These are phyloP conservation scores for Bhutanitis thaidina DNA, from an alignment of 2,888 invertebrate genomes.

Conservation along the genomic window DNA sequence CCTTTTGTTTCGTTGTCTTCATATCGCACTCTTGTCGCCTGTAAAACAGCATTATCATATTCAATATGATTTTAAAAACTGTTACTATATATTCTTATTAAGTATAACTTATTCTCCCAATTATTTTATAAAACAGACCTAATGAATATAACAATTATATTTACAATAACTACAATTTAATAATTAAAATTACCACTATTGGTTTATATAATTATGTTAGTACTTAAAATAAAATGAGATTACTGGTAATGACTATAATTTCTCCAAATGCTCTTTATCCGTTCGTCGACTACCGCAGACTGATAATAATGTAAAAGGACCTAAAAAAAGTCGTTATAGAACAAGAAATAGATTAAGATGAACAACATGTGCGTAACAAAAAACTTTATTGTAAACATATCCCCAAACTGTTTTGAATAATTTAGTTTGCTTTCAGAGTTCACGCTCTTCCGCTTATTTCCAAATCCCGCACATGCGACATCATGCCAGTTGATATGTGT, in stretches of 20 bases:
- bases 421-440: constrained; percentile 42
- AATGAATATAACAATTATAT: no score
- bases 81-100: neutral
- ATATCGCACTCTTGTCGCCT: constrained; percentile 46
- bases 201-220: no score
- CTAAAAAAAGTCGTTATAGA: no score
- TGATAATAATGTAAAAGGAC: no score
- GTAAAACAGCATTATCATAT: constrained; percentile 22
- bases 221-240: no score
- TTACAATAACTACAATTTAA: no score
- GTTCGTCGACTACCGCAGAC: no score
- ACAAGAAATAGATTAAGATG: neutral
- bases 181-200: no score
- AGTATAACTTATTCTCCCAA: no score
- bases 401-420: constrained; percentile 44
- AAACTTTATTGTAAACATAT: constrained; percentile 27
- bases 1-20: constrained; percentile 50
- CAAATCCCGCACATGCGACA: constrained; percentile 27
- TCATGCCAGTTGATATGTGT: constrained; percentile 31
- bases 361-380: neutral
- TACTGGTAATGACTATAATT: no score
- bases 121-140: no score
- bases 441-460: constrained; percentile 30
- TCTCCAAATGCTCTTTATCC: no score
- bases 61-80: constrained; percentile 17